Conservation (phyloP, 1,140 invertebrate genomes). For the Bombus vancouverensis region DNA sequence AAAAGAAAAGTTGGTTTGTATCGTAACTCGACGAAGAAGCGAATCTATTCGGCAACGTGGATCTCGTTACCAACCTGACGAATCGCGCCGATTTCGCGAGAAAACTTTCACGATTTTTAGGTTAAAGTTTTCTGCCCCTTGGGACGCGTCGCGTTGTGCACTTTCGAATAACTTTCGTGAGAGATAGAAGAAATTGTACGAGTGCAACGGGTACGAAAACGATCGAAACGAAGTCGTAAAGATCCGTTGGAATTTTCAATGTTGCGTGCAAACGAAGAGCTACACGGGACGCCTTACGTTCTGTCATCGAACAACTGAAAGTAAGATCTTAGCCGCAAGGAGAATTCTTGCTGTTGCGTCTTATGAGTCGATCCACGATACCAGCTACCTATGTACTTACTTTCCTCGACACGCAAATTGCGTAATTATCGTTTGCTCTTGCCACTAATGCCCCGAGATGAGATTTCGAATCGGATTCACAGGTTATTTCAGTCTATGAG, state of each 20-base stretch:
- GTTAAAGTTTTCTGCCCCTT: conserved; percentile 21
- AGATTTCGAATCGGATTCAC: not conserved
- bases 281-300: not conserved
- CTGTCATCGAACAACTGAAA: not conserved
- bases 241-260: conserved; percentile 1
- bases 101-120: conserved; percentile 42
- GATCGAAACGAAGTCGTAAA: not conserved
- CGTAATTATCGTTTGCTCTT: not conserved
- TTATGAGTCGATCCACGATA: not conserved
- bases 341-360: not conserved
- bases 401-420: not conserved
- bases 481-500: too few species aligned
- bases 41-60: not conserved
- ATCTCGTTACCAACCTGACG: conserved; percentile 27
- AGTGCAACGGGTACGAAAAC: conserved; percentile 3
- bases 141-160: not conserved
- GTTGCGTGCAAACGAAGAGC: not conserved
- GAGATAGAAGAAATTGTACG: conserved; percentile 11
- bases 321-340: not conserved
- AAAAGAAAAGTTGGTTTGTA: conserved; percentile 2
- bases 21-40: too few species aligned
- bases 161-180: conserved; percentile 49
- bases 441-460: not conserved
- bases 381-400: not conserved
- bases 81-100: conserved; percentile 3